Base-by-base conservation (phyloP, 2,797 vertebrate genomes). In the Phrynocephalus vlangalii region DNA sequence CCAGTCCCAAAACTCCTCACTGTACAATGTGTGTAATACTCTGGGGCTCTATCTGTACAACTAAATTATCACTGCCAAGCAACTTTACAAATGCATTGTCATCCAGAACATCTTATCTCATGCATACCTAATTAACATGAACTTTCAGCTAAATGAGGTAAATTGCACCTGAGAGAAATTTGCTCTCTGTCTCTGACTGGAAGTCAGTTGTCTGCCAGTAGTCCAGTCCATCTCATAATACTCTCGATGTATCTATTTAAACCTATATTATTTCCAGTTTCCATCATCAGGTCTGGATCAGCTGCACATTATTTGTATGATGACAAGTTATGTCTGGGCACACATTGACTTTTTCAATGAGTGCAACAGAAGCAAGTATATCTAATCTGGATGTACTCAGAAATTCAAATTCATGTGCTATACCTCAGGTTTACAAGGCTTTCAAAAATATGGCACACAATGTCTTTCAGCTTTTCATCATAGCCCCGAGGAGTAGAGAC, bases 61-160 rank as follows among this genome's bases (percentile, higher is more conserved):
- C 3, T 85, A 63, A 68, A 50, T 48, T 6, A 30, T 67, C 28
- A 52, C n/a, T 85, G 26, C 63, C 11, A 75, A 38, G 38, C 44
- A 78, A 75, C 60, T 10, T 78, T 78, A 71, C n/a, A 86, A 79
- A 85, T 52, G n/a, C 76, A 33, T 48, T 52, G 44, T 48, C 18
- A 66, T 67, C 11, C 28, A 68, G 44, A 33, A 66, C 6, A 28
- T 63, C 76, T 70, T 78, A 48, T 52, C 50, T 38, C 44, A 50
- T 30, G 76, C 84, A 33, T 30, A 20, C 66, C 52, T 70, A 79
- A 86, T 86, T 86, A 79, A 56, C 48, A 79, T 16, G 28, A 26
- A 79, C 28, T 50, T 85, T 79, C 38, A 68, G 76, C 68, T 50
- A 68, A 85, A 52, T 50, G 28, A 68, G 75, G 28, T 8, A 26